These are phyloP conservation scores for Spinibarbus caldwelli DNA, from an alignment of 2,797 vertebrate species.

Conservation along the genomic window DNA sequence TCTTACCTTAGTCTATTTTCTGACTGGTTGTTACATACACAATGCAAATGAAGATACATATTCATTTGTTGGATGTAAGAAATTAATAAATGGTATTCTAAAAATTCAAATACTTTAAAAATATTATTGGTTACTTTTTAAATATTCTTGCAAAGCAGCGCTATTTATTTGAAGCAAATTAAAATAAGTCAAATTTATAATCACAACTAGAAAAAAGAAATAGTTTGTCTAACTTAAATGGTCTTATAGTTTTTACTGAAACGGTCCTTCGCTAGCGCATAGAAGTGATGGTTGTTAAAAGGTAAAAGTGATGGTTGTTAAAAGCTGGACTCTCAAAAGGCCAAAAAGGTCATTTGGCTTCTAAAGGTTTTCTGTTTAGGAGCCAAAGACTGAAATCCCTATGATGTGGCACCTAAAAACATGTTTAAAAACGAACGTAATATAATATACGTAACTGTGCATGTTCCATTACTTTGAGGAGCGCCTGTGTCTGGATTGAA, in stretches of 20 bases:
- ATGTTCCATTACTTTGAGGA: conserved; percentile 41
- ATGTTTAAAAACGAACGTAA: conserved; percentile 24
- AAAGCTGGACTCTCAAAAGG: background rate
- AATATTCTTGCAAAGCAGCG: too few species aligned
- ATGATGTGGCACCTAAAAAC: background rate
- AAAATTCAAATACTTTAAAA: too few species aligned
- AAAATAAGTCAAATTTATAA: background rate
- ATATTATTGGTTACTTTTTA: too few species aligned
- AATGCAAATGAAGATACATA: too few species aligned
- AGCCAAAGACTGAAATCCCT: background rate
- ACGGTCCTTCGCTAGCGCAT: background rate
- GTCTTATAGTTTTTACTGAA: background rate
- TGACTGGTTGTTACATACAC: too few species aligned
- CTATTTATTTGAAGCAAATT: background rate
- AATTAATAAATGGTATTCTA: too few species aligned
- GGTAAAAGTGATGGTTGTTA: too few species aligned
- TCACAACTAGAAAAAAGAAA: background rate
- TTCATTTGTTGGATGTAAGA: too few species aligned
- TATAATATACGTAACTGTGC: conserved; percentile 4
- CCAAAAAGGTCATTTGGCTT: background rate
- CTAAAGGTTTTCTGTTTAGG: background rate
- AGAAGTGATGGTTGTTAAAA: background rate
- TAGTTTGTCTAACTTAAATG: background rate
- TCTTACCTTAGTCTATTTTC: too few species aligned
- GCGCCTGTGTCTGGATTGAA: conserved; percentile 30